Evolutionary conservation across 2,113 vertebrate genomes (phyloP).

Genomic region (Cyprinodon tularosa): DNA sequence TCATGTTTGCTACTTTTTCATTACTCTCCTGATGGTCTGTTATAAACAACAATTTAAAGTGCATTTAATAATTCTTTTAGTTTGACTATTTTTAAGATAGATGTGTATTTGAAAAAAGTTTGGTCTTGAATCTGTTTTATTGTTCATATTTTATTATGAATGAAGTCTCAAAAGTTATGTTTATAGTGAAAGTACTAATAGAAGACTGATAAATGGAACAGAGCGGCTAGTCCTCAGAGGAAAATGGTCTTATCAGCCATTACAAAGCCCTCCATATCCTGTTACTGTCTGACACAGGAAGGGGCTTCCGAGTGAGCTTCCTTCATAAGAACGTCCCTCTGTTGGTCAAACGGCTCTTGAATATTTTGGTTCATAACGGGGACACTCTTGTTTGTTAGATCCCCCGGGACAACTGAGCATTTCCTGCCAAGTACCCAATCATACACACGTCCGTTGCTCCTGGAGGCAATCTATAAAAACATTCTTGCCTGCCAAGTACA

Average conservation of each 20-base stretch:
- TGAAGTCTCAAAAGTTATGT: background rate
- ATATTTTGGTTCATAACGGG: conserved; percentile 6
- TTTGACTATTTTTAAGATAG: too few species aligned
- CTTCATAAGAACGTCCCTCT: conserved; percentile 33
- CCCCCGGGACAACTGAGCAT: conserved; percentile 71
- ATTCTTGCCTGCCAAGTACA: conserved; percentile 75
- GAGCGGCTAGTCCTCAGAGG: conserved; percentile 25
- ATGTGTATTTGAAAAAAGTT: too few species aligned
- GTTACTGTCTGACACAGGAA: conserved; percentile 66
- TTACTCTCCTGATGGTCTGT: too few species aligned
- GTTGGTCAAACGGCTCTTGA: conserved; percentile 4
- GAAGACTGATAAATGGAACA: background rate
- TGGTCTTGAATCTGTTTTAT: too few species aligned
- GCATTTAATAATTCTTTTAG: too few species aligned
- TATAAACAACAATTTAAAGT: too few species aligned
- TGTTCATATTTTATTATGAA: background rate
- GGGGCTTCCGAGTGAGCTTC: conserved; percentile 52
- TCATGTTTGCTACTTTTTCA: too few species aligned
- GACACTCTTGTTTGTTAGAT: conserved; percentile 60
- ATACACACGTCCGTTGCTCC: conserved; percentile 71
- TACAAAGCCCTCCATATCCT: conserved; percentile 65
- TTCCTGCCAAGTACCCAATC: conserved; percentile 77
- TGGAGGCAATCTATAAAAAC: conserved; percentile 73
- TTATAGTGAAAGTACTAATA: background rate
- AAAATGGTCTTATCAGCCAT: conserved; percentile 41